Evolutionary conservation across 2,888 invertebrate species (phyloP).

Genomic region (Athrips mouffetella): DNA sequence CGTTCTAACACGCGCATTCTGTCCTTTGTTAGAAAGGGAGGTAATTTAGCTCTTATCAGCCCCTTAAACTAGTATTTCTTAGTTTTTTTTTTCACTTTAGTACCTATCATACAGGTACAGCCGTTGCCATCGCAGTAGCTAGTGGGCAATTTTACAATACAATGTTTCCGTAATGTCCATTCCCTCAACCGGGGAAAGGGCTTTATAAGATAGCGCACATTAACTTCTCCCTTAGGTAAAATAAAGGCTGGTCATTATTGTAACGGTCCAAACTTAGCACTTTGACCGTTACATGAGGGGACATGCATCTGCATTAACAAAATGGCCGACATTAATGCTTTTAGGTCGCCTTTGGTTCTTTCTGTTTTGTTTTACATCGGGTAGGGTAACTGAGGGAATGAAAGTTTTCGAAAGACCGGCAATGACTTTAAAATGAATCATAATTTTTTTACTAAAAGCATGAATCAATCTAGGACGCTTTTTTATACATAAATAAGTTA

Average conservation of each 20-base stretch:
- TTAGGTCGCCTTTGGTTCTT: slow-evolving; percentile 34
- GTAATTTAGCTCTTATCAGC: no score
- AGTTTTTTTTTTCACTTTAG: no score
- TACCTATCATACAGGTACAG: no score
- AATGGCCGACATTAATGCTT: slow-evolving; percentile 38
- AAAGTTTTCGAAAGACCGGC: no score
- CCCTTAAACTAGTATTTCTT: no score
- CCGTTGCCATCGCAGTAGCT: no score
- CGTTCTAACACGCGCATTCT: no score
- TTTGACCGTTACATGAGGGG: slow-evolving; percentile 10
- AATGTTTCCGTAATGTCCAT: not conserved
- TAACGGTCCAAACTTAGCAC: slow-evolving; percentile 3
- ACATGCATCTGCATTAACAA: slow-evolving; percentile 48
- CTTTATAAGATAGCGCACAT: not conserved
- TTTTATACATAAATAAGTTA: no score
- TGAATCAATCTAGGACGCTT: no score
- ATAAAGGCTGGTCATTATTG: slow-evolving; percentile 1
- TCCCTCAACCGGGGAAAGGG: not conserved
- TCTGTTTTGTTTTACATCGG: not conserved
- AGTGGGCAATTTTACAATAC: not conserved
- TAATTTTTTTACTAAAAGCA: no score
- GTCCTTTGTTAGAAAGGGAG: no score
- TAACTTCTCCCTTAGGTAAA: not conserved
- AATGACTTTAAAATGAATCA: no score
- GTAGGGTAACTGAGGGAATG: not conserved